A percentile compares a stretch with the other conserved stretches of the same genome.
Conservation (phyloP, 2,797 vertebrate genomes). For the Discoglossus pictus region DNA sequence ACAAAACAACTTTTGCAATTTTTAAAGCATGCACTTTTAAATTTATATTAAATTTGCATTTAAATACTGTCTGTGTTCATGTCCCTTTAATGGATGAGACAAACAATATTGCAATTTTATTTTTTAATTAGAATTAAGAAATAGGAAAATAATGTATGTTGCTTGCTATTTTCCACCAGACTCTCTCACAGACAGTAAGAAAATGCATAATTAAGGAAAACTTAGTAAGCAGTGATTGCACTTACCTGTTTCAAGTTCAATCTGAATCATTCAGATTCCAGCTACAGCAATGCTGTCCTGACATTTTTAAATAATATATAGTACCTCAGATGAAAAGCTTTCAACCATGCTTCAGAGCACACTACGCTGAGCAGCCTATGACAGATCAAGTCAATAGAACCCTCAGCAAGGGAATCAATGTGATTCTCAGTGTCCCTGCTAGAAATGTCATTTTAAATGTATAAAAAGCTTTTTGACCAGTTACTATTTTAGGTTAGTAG, state of each 20-base stretch:
- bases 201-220: constrained; percentile 57
- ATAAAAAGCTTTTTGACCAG: constrained; percentile 60
- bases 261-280: constrained; percentile 61
- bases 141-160: too few species aligned
- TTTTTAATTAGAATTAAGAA: neutral
- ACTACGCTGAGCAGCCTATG: constrained; percentile 58
- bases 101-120: too few species aligned
- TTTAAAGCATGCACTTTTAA: too few species aligned
- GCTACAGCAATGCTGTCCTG: constrained; percentile 59
- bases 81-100: too few species aligned
- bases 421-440: constrained; percentile 53
- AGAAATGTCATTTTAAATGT: constrained; percentile 66
- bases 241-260: constrained; percentile 52
- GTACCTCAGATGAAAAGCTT: constrained; percentile 63
- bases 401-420: constrained; percentile 58
- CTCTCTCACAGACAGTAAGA: constrained; percentile 37
- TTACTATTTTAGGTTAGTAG: constrained; percentile 52
- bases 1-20: too few species aligned
- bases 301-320: constrained; percentile 76
- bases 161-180: neutral
- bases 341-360: constrained; percentile 62
- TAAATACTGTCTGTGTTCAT: too few species aligned
- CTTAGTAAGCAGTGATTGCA: constrained; percentile 48
- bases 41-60: too few species aligned
- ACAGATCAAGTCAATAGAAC: constrained; percentile 61